Base-by-base conservation (phyloP, 2,113 vertebrate species). In the Bucco capensis region DNA sequence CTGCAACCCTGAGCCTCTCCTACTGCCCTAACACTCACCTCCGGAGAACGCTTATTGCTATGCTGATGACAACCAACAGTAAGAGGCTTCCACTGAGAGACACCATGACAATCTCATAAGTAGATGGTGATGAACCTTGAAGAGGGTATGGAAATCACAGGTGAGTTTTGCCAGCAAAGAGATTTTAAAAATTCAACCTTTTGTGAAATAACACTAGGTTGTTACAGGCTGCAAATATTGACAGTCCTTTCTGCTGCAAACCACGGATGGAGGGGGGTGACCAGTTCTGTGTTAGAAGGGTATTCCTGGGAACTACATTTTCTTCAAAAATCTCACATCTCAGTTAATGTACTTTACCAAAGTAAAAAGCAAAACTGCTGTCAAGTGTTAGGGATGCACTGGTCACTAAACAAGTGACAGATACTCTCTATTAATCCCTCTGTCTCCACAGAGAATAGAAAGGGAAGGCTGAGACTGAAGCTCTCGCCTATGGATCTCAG, bases 41-140 rank as follows among this genome's bases (percentile, higher is more conserved):
- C 53, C 49, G 12, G 56, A 96, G 56, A 60, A 70, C 3, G 2
- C 22, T 83, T 33, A 95, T 15, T 22, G 67, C 79, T 14, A 87
- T 3, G 3, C 47, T 23, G 61, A 96, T 24, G 60, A 73, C 76
- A 12, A 92, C 95, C 50, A 96, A 21, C 70, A 97, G 69, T 7
- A 97, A 78, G 30, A 97, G 89, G 47, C 80, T 57, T 28, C 95
- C 96, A 12, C 90, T 87, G 25, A 97, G 72, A 18, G 92, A 94
- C 66, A 96, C 57, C 97, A 97, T 97, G 61, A 88, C 24, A 27
- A 97, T 89, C 16, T 96, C 88, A 0, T 97, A 97, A 37, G 67
- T 88, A 44, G 38, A 57, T 0, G 16, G 18, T 5, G 86, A 49
- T 22, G 83, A 65, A 54, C 64, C 96, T 97, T 66, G n/a, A 9